A percentile compares a stretch with the other conserved stretches of the same genome.
phyloP scores from a whole-genome alignment of 2,113 vertebrate genomes.

The Eptesicus fuscus region DNA sequence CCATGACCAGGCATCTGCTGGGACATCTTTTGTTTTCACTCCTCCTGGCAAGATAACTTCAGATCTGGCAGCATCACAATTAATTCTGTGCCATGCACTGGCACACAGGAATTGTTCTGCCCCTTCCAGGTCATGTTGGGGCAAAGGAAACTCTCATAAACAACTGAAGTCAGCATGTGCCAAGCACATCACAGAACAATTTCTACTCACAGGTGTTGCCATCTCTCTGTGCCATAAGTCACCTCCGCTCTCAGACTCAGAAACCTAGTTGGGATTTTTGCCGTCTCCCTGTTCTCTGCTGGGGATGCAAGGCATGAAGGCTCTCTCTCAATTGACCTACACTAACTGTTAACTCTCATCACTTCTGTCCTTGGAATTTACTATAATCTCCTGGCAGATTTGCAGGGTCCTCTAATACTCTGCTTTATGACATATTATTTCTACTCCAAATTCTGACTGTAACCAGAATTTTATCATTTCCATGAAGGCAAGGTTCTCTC shows the following conservation, averaged over 20 bases:
- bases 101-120: background rate
- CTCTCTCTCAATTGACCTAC: background rate
- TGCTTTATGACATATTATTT: background rate
- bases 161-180: background rate
- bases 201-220: background rate
- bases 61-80: background rate
- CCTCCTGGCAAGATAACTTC: background rate
- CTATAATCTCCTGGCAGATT: background rate
- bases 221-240: background rate
- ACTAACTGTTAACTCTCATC: background rate
- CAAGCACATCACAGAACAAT: background rate
- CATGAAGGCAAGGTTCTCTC: background rate
- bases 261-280: background rate
- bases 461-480: background rate
- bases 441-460: background rate
- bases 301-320: background rate
- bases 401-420: background rate
- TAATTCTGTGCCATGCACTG: background rate
- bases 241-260: background rate
- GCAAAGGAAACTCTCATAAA: background rate
- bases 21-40: background rate
- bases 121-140: background rate
- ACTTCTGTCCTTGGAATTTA: background rate
- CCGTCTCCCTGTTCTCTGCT: background rate
- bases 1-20: background rate